Evolutionary conservation across 2,888 invertebrate species (phyloP), one percentile per base, ranked within the genome.

Genomic region (Desoria tigrina): DNA sequence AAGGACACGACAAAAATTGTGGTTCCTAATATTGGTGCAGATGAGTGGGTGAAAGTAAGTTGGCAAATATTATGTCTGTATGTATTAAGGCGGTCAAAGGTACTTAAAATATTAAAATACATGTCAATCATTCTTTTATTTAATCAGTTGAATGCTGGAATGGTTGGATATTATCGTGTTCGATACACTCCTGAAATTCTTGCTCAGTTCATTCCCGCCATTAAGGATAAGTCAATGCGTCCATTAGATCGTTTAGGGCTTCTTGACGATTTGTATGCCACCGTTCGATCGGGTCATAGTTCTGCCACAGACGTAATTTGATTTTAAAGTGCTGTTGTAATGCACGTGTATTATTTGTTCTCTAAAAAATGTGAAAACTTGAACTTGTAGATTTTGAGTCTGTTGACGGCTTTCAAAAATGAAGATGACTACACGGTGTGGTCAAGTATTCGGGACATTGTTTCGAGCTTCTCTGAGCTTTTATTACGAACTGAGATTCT

Each of bases 371-470:
- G n/a, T n/a, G n/a, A n/a, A n/a, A n/a, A n/a, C n/a, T n/a, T n/a
- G n/a, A n/a, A 32, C 6, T 45, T 45, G 6, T 21, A 72, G 72
- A 27, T 69, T 23, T 39, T 97, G 59, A 87, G 89, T 78, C 83
- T 96, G 18, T 87, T 94, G 79, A 86, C 88, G 76, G 91, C 94
- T 0, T 94, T 89, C 79, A 84, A 86, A 71, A 86, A 89, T 74
- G 95, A 97, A 80, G 88, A 87, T 42, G 90, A 95, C 81, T 96
- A 90, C 82, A 93, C 94, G 0, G 96, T 96, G 0, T 97, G 96
- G 96, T 89, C 87, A 4, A 88, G 88, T 0, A 87, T 93, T 73
- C 86, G 86, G 37, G 88, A 88, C 79, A 90, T 90, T 76, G 81
- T 95, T 59, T 84, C 86, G 14, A 88, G 88, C 78, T 82, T 95